Evolutionary conservation across 2,888 invertebrate genomes (phyloP).

Genomic region (Erebia ligea): DNA sequence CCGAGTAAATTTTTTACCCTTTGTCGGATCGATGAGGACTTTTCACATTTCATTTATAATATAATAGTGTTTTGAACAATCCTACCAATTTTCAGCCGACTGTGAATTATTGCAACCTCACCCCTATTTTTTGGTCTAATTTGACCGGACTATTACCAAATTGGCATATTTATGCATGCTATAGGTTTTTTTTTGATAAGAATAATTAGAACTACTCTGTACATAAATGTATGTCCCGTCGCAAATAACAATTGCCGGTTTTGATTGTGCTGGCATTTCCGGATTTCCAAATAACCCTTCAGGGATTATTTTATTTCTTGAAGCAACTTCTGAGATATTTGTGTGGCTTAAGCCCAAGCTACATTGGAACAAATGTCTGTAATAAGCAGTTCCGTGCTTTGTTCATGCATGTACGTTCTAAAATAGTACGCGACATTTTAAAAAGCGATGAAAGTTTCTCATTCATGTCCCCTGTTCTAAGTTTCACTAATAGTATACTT

Average conservation of each 20-base stretch:
- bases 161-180: background rate
- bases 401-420: conserved; percentile 21
- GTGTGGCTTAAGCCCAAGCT: background rate
- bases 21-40: too few species aligned
- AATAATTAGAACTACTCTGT: background rate
- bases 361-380: background rate
- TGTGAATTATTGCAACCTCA: too few species aligned
- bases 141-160: too few species aligned
- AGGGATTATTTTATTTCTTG: background rate
- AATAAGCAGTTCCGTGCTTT: background rate
- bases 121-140: too few species aligned
- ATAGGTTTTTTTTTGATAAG: background rate
- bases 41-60: too few species aligned
- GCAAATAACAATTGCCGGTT: background rate
- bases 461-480: conserved; percentile 35
- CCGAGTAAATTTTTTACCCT: too few species aligned
- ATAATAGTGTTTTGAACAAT: too few species aligned
- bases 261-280: background rate
- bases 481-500: conserved; percentile 33
- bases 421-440: conserved; percentile 16
- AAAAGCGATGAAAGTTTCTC: conserved; percentile 22
- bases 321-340: background rate
- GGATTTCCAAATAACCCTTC: background rate
- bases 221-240: background rate
- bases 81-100: too few species aligned